Evolutionary conservation across 2,888 invertebrate species (phyloP).

Genomic region (Blastobasis adustella): DNA sequence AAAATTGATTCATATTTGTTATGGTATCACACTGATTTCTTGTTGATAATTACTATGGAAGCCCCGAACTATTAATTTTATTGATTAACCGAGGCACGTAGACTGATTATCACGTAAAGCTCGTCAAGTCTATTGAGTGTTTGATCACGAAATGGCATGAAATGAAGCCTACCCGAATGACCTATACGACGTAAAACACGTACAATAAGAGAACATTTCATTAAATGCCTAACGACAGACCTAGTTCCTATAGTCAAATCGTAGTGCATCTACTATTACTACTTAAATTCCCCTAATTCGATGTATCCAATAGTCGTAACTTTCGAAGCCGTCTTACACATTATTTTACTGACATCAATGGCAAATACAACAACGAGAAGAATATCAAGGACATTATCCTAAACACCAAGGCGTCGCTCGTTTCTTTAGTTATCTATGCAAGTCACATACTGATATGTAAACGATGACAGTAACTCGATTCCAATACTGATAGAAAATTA

Average conservation of each 20-base stretch:
- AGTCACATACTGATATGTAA: conserved; percentile 73
- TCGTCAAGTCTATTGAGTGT: neutral
- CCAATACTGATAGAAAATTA: conserved; percentile 59
- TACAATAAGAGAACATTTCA: neutral
- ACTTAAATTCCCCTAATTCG: conserved; percentile 59
- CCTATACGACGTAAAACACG: no score
- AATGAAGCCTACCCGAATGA: neutral
- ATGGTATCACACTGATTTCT: neutral
- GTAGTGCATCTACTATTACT: conserved; percentile 35
- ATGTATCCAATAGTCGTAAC: conserved; percentile 57
- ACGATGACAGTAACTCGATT: conserved; percentile 58
- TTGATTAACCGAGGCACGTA: conserved; percentile 11
- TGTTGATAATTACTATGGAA: conserved; percentile 23
- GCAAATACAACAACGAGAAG: conserved; percentile 55
- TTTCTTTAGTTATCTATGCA: conserved; percentile 56
- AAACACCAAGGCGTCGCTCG: conserved; percentile 50
- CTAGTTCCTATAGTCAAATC: conserved; percentile 39
- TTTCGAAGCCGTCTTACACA: conserved; percentile 47
- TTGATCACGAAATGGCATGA: neutral
- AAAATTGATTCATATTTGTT: neutral
- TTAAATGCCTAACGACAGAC: conserved; percentile 29
- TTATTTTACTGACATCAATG: conserved; percentile 46
- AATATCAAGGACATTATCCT: conserved; percentile 39
- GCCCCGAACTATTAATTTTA: conserved; percentile 20
- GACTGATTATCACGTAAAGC: neutral